Conservation (phyloP, 2,797 vertebrate genomes). For the Pelobates cultripes region DNA sequence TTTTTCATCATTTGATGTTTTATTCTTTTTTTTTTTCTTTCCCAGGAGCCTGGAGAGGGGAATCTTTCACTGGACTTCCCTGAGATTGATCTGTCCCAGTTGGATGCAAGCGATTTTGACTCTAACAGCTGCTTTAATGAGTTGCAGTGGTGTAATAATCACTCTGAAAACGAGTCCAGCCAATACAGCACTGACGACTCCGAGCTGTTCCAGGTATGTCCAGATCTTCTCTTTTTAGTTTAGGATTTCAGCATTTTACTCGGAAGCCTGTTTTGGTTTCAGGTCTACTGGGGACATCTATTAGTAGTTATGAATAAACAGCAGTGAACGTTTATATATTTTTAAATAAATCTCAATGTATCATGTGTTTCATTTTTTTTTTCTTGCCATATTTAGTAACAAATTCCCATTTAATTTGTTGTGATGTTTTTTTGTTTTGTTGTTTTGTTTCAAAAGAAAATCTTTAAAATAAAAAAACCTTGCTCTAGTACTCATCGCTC, state of each 20-base stretch:
- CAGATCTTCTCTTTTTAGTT: not conserved
- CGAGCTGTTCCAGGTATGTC: constrained; percentile 89
- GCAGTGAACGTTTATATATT: too few relatives aligned
- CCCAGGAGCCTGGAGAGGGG: constrained; percentile 83
- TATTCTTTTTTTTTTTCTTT: constrained; percentile 35
- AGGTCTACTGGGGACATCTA: too few relatives aligned
- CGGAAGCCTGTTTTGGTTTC: too few relatives aligned
- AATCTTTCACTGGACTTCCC: constrained; percentile 92
- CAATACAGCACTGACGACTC: constrained; percentile 85
- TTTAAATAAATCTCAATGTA: too few relatives aligned
- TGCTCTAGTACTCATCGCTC: too few relatives aligned
- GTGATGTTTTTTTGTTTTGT: too few relatives aligned
- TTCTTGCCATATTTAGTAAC: too few relatives aligned
- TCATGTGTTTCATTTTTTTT: too few relatives aligned
- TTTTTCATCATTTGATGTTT: not conserved
- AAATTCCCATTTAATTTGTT: too few relatives aligned
- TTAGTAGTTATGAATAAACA: too few relatives aligned
- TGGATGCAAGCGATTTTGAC: constrained; percentile 94
- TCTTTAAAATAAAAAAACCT: too few relatives aligned
- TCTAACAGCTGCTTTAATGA: constrained; percentile 90
- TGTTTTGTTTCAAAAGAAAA: too few relatives aligned
- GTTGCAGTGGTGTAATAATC: constrained; percentile 92
- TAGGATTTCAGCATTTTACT: not conserved
- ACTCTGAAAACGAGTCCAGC: constrained; percentile 80
- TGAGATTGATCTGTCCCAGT: constrained; percentile 96